A percentile compares a stretch with the other conserved stretches of the same genome.
Evolutionary conservation across 2,113 vertebrate species (phyloP).

Genomic region (Apus apus): DNA sequence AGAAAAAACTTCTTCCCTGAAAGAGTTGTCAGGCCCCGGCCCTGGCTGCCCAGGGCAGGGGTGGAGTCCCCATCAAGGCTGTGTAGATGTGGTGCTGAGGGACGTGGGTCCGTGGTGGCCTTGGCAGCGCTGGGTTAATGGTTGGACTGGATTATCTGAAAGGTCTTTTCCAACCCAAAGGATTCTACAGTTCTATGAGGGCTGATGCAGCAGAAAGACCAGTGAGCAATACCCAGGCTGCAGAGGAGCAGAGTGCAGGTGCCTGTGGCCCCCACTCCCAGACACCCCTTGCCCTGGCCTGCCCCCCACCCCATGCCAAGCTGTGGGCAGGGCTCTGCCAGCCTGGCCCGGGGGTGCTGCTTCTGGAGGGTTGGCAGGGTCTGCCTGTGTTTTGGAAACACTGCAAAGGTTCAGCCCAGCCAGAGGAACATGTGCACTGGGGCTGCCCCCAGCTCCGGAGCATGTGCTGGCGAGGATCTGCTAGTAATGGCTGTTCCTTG

Average conservation of each 20-base stretch:
- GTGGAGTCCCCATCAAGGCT: too few relatives aligned
- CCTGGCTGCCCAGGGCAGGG: too few relatives aligned
- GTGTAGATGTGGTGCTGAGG: too few relatives aligned
- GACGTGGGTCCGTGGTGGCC: too few relatives aligned
- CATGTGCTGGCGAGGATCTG: conserved; percentile 18
- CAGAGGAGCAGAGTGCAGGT: neutral
- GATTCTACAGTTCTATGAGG: too few relatives aligned
- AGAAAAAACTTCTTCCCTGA: too few relatives aligned
- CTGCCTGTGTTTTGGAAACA: neutral
- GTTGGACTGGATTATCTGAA: too few relatives aligned
- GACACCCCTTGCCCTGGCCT: neutral
- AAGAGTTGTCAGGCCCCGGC: too few relatives aligned
- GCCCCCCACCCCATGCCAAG: neutral
- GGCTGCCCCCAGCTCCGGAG: neutral
- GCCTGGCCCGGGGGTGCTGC: accelerated
- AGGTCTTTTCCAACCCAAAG: too few relatives aligned
- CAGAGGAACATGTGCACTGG: conserved; percentile 23
- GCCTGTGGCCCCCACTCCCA: neutral
- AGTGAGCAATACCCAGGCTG: accelerated
- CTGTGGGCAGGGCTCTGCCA: neutral
- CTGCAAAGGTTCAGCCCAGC: neutral
- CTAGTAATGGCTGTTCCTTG: neutral
- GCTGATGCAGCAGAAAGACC: neutral
- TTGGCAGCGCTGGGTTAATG: too few relatives aligned
- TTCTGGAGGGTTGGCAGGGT: neutral